These are phyloP conservation scores for Hypomecis atomaria DNA, from an alignment of 2,888 invertebrate genomes.

Conservation along the genomic window DNA sequence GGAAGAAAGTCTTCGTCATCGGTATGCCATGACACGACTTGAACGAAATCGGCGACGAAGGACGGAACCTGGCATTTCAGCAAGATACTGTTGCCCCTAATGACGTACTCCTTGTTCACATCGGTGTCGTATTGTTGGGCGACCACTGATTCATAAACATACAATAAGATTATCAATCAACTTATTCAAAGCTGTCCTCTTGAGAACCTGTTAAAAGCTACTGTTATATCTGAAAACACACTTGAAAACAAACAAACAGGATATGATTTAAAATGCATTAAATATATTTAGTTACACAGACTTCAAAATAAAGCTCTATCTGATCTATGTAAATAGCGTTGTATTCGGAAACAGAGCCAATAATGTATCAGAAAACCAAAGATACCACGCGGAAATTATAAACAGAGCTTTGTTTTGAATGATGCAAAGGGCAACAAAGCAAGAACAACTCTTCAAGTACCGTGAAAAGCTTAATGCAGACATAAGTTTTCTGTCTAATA, in stretches of 20 bases:
- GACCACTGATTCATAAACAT: slow-evolving; percentile 85
- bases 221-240: slow-evolving; percentile 20
- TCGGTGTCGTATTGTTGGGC: slow-evolving; percentile 93
- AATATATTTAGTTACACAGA: neutral
- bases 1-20: slow-evolving; percentile 90
- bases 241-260: neutral
- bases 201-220: slow-evolving; percentile 7
- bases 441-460: slow-evolving; percentile 1
- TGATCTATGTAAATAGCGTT: neutral
- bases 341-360: neutral
- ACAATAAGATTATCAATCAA: slow-evolving; percentile 23
- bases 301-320: slow-evolving; percentile 11
- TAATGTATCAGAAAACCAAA: too few relatives aligned
- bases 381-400: too few relatives aligned
- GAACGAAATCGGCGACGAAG: slow-evolving; percentile 94
- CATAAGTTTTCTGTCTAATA: slow-evolving; percentile 19
- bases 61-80: slow-evolving; percentile 93
- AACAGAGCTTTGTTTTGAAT: slow-evolving; percentile 12
- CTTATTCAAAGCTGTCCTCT: neutral
- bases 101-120: slow-evolving; percentile 93
- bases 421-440: slow-evolving; percentile 20
- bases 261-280: neutral
- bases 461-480: slow-evolving; percentile 3
- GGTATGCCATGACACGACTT: slow-evolving; percentile 92
- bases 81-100: slow-evolving; percentile 91